These are phyloP conservation scores for Podarcis siculus DNA, from an alignment of 2,797 vertebrate species.

Conservation along the genomic window DNA sequence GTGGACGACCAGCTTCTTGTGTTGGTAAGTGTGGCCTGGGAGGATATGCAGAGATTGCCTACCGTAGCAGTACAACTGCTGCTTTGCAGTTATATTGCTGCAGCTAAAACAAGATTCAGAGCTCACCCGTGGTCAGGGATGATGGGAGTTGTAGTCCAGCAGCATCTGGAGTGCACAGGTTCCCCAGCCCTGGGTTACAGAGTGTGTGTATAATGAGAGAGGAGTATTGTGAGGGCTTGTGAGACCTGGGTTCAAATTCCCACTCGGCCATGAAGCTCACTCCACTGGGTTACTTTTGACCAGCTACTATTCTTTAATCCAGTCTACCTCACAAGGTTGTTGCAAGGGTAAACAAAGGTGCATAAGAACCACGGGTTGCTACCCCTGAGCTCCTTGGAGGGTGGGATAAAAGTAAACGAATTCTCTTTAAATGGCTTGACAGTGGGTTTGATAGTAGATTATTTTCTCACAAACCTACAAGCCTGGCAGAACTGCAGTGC, in stretches of 20 bases:
- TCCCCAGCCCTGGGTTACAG: too few relatives aligned
- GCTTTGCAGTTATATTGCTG: not conserved
- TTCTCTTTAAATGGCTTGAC: not conserved
- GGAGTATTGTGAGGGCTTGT: too few relatives aligned
- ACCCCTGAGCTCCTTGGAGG: not conserved
- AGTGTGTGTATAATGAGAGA: too few relatives aligned
- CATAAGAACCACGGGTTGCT: too few relatives aligned
- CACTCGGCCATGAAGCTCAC: not conserved
- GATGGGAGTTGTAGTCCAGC: too few relatives aligned
- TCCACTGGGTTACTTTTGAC: not conserved
- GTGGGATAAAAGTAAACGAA: not conserved
- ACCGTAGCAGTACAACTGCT: not conserved
- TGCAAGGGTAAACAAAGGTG: not conserved
- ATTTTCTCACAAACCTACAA: not conserved
- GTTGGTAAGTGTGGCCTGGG: conserved; percentile 80
- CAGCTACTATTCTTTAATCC: too few relatives aligned
- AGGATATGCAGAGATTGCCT: not conserved
- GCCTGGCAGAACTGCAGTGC: not conserved
- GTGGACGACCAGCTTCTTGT: conserved; percentile 83
- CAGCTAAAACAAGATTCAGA: not conserved
- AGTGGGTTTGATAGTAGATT: not conserved
- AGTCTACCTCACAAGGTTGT: not conserved
- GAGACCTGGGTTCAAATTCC: not conserved
- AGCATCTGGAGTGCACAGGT: too few relatives aligned
- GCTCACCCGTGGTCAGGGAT: too few relatives aligned